phyloP scores from a whole-genome alignment of 2,888 invertebrate genomes.

The Reticulitermes lucifugus region DNA sequence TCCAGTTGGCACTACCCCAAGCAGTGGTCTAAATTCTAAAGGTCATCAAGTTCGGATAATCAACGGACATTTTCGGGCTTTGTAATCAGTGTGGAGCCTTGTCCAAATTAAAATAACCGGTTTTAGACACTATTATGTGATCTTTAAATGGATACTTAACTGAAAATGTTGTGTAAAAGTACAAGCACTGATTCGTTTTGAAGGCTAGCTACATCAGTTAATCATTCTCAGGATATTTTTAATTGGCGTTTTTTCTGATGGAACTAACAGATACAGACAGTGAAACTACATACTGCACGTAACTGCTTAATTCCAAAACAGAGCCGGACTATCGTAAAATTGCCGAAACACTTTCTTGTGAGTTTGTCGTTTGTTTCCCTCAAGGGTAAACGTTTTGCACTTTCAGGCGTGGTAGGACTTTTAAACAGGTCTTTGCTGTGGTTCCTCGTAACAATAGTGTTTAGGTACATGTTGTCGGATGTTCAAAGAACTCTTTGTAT shows the following conservation, averaged over 20 bases:
- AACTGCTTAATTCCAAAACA: background rate
- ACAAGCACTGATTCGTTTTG: constrained; percentile 9
- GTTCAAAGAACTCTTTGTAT: background rate
- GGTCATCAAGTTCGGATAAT: constrained; percentile 29
- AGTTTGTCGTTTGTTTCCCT: background rate
- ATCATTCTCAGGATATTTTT: constrained; percentile 22
- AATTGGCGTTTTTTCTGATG: constrained; percentile 23
- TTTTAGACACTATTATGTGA: constrained; percentile 13
- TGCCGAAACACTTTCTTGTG: background rate
- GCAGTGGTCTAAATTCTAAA: constrained; percentile 37
- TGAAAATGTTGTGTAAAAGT: background rate
- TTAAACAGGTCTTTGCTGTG: constrained; percentile 5
- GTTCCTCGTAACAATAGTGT: background rate
- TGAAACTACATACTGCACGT: background rate
- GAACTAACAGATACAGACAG: background rate
- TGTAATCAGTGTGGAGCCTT: constrained; percentile 24
- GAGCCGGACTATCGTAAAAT: background rate
- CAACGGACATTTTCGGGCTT: constrained; percentile 40
- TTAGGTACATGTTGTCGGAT: background rate
- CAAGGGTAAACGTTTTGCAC: background rate
- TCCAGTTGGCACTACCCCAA: constrained; percentile 13
- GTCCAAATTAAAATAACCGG: constrained; percentile 43
- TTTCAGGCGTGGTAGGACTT: constrained; percentile 23
- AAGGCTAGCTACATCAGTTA: constrained; percentile 30
- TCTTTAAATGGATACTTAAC: background rate